phyloP scores from a whole-genome alignment of 1,140 invertebrate genomes.

The Mya arenaria region DNA sequence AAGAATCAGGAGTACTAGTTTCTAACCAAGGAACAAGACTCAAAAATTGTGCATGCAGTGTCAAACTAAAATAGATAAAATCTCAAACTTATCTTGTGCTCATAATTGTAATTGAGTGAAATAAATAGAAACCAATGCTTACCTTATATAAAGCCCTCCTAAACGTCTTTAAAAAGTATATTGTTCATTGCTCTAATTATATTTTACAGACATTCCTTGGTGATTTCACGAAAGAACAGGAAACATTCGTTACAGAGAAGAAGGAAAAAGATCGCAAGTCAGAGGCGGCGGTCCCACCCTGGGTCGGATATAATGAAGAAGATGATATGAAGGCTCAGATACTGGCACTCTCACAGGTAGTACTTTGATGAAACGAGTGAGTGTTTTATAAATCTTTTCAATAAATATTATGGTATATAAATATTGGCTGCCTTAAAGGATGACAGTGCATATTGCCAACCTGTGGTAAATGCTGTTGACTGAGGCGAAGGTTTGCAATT shows the following conservation, averaged over 20 bases:
- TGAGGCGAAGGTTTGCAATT: no score
- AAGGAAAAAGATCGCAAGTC: conserved; percentile 86
- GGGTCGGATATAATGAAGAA: conserved; percentile 94
- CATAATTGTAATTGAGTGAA: no score
- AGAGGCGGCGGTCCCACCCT: conserved; percentile 92
- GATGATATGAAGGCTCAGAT: conserved; percentile 96
- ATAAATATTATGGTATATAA: background rate
- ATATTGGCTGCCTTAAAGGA: background rate
- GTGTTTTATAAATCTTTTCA: no score
- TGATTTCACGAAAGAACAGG: conserved; percentile 98
- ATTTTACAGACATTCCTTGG: conserved; percentile 92
- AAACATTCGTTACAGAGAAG: conserved; percentile 95
- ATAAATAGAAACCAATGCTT: no score
- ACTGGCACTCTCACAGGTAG: conserved; percentile 94
- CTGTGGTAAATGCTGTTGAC: background rate
- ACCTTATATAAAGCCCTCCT: no score
- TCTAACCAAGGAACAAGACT: no score
- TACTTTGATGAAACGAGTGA: no score
- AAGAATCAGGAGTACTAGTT: no score
- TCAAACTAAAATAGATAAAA: no score
- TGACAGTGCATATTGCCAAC: background rate
- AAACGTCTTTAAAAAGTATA: no score
- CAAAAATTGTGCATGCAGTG: no score
- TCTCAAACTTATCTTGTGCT: no score
- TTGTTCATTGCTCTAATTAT: conserved; percentile 47